phyloP scores from a whole-genome alignment of 30 jellyfish, hydroid and myxozoan species.

The Hydra vulgaris region DNA sequence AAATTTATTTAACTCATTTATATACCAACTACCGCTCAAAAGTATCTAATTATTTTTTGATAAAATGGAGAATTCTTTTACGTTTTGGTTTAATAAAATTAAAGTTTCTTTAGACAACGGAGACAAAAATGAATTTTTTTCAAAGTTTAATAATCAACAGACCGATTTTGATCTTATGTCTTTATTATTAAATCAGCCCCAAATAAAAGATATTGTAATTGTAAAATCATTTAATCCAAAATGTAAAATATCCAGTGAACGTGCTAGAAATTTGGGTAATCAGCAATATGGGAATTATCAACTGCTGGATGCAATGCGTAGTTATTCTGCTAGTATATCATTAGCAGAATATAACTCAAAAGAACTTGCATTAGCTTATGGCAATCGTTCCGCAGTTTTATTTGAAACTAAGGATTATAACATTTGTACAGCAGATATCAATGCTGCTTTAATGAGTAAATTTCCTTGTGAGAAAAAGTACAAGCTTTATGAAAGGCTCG shows the following conservation, averaged over 20 bases:
- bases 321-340: constrained; percentile 8
- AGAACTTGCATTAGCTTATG: constrained; percentile 49
- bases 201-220: not conserved
- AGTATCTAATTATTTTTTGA: too few species aligned
- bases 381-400: constrained; percentile 79
- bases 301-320: not conserved
- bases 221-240: not conserved
- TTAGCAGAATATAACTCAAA: constrained; percentile 15
- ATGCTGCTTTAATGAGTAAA: constrained; percentile 30
- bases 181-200: not conserved
- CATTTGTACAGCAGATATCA: constrained; percentile 42
- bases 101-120: not conserved
- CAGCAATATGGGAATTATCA: not conserved
- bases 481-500: constrained; percentile 53
- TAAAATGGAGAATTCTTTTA: not conserved
- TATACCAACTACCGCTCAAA: too few species aligned
- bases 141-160: not conserved
- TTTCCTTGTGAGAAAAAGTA: constrained; percentile 41
- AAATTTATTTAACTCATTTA: too few species aligned
- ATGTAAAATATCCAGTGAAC: not conserved
- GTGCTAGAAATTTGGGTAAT: constrained; percentile 13
- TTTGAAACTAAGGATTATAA: constrained; percentile 28
- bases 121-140: not conserved
- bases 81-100: not conserved
- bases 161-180: not conserved